phyloP scores from a whole-genome alignment of 2,797 vertebrate species.

The Melanotaenia nigrans region DNA sequence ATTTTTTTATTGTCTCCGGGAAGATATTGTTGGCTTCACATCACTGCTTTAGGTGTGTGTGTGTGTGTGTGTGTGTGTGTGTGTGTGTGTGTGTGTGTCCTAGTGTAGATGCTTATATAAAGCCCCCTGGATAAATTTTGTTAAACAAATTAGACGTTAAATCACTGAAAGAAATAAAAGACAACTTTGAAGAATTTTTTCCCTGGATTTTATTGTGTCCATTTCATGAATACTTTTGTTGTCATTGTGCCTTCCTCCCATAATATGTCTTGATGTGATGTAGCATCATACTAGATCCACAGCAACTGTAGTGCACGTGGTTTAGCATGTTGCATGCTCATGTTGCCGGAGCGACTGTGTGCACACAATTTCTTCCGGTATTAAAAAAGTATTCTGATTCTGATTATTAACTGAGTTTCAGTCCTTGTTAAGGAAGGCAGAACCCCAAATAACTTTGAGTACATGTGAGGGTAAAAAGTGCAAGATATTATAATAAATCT shows the following conservation, averaged over 20 bases:
- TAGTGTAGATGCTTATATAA: not conserved
- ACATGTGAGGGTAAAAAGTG: not conserved
- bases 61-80: too few relatives aligned
- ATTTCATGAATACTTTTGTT: not conserved
- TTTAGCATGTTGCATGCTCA: too few relatives aligned
- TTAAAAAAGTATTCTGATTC: too few relatives aligned
- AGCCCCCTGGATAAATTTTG: not conserved
- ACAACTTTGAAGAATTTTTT: not conserved
- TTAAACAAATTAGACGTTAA: not conserved
- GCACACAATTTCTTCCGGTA: too few relatives aligned
- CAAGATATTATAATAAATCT: not conserved
- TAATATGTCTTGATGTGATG: too few relatives aligned
- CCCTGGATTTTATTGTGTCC: too few relatives aligned
- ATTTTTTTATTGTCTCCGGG: too few relatives aligned
- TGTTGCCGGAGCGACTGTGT: too few relatives aligned
- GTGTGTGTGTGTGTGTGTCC: not conserved
- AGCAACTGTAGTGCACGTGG: too few relatives aligned
- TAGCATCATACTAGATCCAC: too few relatives aligned
- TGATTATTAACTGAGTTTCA: not conserved
- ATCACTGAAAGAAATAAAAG: not conserved
- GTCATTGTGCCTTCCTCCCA: not conserved
- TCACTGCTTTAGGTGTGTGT: too few relatives aligned
- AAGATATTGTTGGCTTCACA: too few relatives aligned
- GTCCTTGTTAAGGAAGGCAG: constrained; percentile 3
- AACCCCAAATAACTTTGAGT: not conserved